Percentiles rank a stretch among this genome's conserved stretches.
phyloP scores from a whole-genome alignment of 2,888 invertebrate genomes.

The Tanypteryx hageni region DNA sequence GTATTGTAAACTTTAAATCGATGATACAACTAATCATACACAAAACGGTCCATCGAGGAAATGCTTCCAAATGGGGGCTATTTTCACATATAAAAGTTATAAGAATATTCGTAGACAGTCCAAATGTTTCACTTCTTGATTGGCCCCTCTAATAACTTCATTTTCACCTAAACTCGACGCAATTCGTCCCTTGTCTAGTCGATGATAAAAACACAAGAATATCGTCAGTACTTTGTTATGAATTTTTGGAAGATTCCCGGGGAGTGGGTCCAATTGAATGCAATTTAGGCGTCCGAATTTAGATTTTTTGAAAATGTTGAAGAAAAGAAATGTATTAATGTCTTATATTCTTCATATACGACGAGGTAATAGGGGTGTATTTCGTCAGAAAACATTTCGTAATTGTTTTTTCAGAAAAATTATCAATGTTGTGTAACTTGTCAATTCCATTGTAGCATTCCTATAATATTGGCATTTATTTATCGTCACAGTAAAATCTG shows the following conservation, averaged over 20 bases:
- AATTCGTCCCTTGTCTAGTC: conserved; percentile 26
- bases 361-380: neutral
- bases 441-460: too few relatives aligned
- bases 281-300: neutral
- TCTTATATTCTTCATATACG: neutral
- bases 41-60: neutral
- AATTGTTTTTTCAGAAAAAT: neutral
- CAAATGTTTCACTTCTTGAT: neutral
- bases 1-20: neutral
- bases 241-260: neutral
- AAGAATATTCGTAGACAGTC: neutral
- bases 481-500: too few relatives aligned
- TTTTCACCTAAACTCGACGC: conserved; percentile 29
- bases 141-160: neutral
- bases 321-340: neutral
- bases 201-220: neutral
- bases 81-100: neutral
- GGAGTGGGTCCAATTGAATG: neutral
- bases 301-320: neutral
- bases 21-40: neutral
- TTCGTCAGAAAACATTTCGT: neutral
- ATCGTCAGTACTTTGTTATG: conserved; percentile 30
- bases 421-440: too few relatives aligned
- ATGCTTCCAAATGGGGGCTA: neutral
- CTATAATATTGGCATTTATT: too few relatives aligned